phyloP scores from a whole-genome alignment of 1,140 invertebrate genomes.

The Zaprionus ghesquierei region DNA sequence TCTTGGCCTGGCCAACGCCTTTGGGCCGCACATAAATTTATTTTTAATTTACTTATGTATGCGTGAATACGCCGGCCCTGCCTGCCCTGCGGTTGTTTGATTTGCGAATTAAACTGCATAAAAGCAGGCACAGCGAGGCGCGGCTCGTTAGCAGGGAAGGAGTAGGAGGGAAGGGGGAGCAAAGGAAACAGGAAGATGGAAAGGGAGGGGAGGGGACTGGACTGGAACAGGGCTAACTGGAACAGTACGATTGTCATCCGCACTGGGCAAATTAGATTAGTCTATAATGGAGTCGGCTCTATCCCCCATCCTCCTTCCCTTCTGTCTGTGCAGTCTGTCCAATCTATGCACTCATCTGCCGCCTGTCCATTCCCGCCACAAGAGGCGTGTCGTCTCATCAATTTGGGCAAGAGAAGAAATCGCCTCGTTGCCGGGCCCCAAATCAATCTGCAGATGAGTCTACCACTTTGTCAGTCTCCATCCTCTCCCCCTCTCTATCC shows the following conservation, averaged over 20 bases:
- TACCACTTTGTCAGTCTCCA: neutral
- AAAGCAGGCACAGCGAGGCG: conserved; percentile 19
- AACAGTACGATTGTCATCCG: conserved; percentile 55
- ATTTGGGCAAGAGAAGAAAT: conserved; percentile 32
- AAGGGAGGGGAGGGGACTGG: neutral
- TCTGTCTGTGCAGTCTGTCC: neutral
- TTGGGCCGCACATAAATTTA: conserved; percentile 70
- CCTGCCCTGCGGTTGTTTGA: conserved; percentile 76
- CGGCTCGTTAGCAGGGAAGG: conserved; percentile 50
- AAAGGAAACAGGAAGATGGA: neutral
- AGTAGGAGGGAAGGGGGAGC: conserved; percentile 6
- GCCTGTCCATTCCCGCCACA: neutral
- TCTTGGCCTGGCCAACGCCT: conserved; percentile 20
- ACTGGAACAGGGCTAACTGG: neutral
- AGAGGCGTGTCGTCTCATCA: conserved; percentile 69
- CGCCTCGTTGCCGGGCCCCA: conserved; percentile 32
- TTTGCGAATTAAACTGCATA: conserved; percentile 76
- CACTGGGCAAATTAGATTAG: conserved; percentile 62
- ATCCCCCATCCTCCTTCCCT: neutral
- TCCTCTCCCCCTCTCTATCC: neutral
- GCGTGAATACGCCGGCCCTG: conserved; percentile 59
- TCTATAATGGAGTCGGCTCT: conserved; percentile 36
- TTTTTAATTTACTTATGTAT: conserved; percentile 81
- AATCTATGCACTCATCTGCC: neutral
- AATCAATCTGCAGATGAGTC: conserved; percentile 62